Evolutionary conservation across 1,140 invertebrate genomes (phyloP).

Genomic region (Agrypnia vestita): DNA sequence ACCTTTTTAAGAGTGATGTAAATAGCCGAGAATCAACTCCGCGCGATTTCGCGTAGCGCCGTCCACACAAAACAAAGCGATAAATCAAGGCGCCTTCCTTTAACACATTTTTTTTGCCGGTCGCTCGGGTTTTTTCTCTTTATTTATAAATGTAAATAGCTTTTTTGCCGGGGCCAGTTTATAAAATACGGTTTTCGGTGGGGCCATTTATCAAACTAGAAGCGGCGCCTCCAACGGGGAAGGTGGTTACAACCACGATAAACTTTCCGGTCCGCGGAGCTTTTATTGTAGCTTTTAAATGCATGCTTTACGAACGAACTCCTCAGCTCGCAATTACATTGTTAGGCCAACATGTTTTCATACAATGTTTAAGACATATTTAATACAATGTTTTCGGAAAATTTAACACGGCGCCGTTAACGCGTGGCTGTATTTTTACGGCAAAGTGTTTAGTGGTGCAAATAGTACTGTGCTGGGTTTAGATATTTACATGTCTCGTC

Average conservation of each 20-base stretch:
- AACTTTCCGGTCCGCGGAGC: constrained; percentile 36
- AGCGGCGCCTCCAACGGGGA: constrained; percentile 16
- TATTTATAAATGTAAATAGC: constrained; percentile 58
- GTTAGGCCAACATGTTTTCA: background rate
- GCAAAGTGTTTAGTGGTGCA: too few relatives aligned
- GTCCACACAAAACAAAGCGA: constrained; percentile 48
- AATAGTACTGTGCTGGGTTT: too few relatives aligned
- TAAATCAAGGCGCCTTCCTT: constrained; percentile 57
- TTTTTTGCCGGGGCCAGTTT: constrained; percentile 44
- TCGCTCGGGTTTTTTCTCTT: constrained; percentile 44
- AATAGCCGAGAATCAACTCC: too few relatives aligned
- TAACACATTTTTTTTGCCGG: constrained; percentile 55
- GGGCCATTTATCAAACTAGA: constrained; percentile 51
- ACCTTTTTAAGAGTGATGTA: too few relatives aligned
- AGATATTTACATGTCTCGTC: too few relatives aligned
- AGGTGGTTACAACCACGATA: constrained; percentile 30
- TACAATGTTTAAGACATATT: constrained; percentile 13
- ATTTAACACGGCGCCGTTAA: background rate
- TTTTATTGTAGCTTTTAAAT: constrained; percentile 43
- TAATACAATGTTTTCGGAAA: background rate
- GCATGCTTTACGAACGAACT: constrained; percentile 2
- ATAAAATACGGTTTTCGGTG: constrained; percentile 45
- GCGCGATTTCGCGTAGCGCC: background rate
- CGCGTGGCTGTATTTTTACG: too few relatives aligned
- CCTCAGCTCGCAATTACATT: constrained; percentile 9